Base-by-base conservation (phyloP, 2,797 vertebrate species). In the Echeneis naucrates region DNA sequence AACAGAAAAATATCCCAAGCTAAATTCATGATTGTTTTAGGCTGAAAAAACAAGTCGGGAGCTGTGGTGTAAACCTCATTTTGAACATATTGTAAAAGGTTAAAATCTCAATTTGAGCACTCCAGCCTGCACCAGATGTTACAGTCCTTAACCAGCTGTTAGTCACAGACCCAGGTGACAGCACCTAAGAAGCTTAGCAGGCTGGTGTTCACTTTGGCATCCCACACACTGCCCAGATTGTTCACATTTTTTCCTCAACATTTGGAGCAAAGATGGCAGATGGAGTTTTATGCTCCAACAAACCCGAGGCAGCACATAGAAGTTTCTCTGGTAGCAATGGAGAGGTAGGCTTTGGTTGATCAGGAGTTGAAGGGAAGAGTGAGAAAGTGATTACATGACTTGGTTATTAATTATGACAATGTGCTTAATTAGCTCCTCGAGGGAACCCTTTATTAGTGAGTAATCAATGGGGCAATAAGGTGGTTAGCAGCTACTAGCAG, bases 381-480 rank as follows among this genome's bases (percentile, higher is more conserved):
- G 9, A 61, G 35, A 26, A 63, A 73, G 66, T n/a, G 14, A 80
- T 85, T 77, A 68, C 54, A 59, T 58, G 65, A 71, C 77, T 68
- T 71, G 35, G 50, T 66, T 78, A 80, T 79, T 83, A 82, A 82
- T 84, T 77, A 77, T 74, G 67, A 77, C 78, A 78, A 6, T 77
- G 51, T 76, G 68, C 48, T 77, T 75, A 87, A 89, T 87, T 78
- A 70, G 51, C 66, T 72, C 56, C 64, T 62, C 30, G 44, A 70
- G 55, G 79, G 50, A 67, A 74, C 11, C 30, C 17, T 72, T 90
- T 82, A 83, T 85, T 83, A 81, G 59, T n/a, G 9, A 1, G 47
- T 70, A 80, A 89, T 88, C 83, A 84, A 81, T 77, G 42, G 54
- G 42, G 32, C 68, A 84, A 70, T 86, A 69, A 84, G 44, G 23